These are phyloP conservation scores for Drosophila neutralis DNA, from an alignment of 2,888 invertebrate genomes.

Conservation along the genomic window DNA sequence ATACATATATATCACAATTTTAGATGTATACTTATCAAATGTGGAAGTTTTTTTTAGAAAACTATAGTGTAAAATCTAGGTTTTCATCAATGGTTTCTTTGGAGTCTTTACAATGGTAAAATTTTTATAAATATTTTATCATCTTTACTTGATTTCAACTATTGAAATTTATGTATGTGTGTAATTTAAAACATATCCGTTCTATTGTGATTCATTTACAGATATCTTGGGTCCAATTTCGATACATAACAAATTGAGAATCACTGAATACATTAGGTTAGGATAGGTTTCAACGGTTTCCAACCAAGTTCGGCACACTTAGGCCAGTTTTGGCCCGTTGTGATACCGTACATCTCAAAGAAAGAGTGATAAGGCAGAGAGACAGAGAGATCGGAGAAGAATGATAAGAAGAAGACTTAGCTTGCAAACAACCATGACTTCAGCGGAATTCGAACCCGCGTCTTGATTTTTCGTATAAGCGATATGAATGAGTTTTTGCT, in stretches of 20 bases:
- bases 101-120: not conserved
- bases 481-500: too few species aligned
- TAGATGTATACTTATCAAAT: not conserved
- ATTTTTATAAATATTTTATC: not conserved
- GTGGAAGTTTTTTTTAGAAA: not conserved
- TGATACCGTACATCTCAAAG: too few species aligned
- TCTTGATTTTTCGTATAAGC: too few species aligned
- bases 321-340: too few species aligned
- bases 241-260: not conserved
- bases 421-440: too few species aligned
- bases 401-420: too few species aligned
- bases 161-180: not conserved
- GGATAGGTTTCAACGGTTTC: too few species aligned
- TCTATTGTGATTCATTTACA: not conserved
- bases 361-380: too few species aligned
- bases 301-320: too few species aligned
- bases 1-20: not conserved
- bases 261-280: not conserved
- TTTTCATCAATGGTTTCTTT: not conserved
- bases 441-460: too few species aligned
- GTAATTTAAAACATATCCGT: not conserved
- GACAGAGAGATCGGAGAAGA: too few species aligned
- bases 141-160: not conserved
- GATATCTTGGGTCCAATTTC: not conserved
- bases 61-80: not conserved